These are phyloP conservation scores for Halichoerus grypus DNA, from an alignment of 2,113 vertebrate species.

Conservation along the genomic window DNA sequence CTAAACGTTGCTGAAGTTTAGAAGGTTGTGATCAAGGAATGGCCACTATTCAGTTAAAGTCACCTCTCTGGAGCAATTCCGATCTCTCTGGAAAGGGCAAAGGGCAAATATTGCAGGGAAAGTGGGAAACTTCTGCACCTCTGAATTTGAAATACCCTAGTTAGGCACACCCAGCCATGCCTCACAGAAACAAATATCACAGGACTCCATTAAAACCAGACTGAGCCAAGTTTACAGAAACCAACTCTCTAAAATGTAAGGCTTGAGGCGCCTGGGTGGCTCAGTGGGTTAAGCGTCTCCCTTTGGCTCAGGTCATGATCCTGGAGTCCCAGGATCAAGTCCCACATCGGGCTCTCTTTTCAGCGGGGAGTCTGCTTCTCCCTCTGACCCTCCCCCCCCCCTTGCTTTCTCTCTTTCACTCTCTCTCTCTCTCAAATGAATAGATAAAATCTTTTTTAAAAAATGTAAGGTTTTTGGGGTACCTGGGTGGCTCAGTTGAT, in stretches of 20 bases:
- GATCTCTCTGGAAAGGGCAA: neutral
- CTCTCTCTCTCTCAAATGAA: too few species aligned
- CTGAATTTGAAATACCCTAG: conserved; percentile 5
- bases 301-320: too few species aligned
- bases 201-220: neutral
- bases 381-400: too few species aligned
- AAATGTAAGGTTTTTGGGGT: too few species aligned
- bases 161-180: neutral
- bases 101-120: neutral
- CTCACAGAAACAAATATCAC: neutral
- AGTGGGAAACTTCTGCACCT: neutral
- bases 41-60: neutral
- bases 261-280: too few species aligned
- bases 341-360: too few species aligned
- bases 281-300: too few species aligned
- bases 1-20: neutral
- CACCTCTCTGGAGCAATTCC: neutral
- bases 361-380: too few species aligned
- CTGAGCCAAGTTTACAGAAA: neutral
- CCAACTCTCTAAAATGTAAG: neutral
- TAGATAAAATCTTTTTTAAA: too few species aligned
- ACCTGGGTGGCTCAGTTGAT: too few species aligned
- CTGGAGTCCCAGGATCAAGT: too few species aligned
- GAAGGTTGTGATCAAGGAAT: neutral
- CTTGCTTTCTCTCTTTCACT: too few species aligned